These are phyloP conservation scores for Chaetura pelagica DNA, from an alignment of 2,113 vertebrate species.

Conservation along the genomic window DNA sequence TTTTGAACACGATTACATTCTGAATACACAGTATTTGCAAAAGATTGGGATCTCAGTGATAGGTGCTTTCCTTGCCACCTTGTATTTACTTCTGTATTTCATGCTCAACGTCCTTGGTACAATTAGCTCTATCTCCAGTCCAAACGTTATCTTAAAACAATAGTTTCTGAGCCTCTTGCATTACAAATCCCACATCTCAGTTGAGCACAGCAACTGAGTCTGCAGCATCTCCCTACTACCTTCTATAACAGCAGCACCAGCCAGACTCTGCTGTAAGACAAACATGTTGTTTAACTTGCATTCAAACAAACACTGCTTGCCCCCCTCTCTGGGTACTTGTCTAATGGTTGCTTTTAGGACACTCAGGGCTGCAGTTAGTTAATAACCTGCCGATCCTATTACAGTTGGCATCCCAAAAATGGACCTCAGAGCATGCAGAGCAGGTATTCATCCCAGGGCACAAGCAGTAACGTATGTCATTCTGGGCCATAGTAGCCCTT, in stretches of 20 bases:
- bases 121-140: slow-evolving; percentile 46
- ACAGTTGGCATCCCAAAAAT: not conserved
- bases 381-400: not conserved
- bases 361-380: not conserved
- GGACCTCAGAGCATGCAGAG: not conserved
- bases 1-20: slow-evolving; percentile 31
- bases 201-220: not conserved
- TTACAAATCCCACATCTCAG: not conserved
- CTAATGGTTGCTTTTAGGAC: not conserved
- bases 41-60: slow-evolving; percentile 19
- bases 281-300: not conserved
- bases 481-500: not conserved
- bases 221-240: not conserved
- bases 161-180: not conserved
- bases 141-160: slow-evolving; percentile 40
- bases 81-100: slow-evolving; percentile 46
- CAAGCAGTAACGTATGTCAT: not conserved
- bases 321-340: not conserved
- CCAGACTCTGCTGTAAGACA: not conserved
- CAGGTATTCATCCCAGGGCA: not conserved
- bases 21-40: slow-evolving; percentile 51
- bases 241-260: not conserved
- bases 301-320: not conserved
- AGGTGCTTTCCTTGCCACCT: slow-evolving; percentile 24
- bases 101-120: not conserved